A percentile compares a stretch with the other conserved stretches of the same genome.
phyloP scores from a whole-genome alignment of 2,113 vertebrate species.

The Narcine bancroftii region DNA sequence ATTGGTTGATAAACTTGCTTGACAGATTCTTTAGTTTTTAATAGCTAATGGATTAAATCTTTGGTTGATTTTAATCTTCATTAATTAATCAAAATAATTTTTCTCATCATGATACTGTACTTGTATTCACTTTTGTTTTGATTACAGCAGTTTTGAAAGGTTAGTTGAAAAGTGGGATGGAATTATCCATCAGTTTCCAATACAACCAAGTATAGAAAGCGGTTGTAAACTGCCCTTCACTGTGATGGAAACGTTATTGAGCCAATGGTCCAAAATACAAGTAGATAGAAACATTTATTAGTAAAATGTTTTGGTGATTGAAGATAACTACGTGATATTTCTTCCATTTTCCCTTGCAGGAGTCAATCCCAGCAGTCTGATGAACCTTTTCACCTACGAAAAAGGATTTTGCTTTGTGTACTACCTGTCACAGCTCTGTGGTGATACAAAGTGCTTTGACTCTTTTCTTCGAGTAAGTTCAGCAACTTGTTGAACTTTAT shows the following conservation, averaged over 20 bases:
- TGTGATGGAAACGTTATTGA: background rate
- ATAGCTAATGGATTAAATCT: background rate
- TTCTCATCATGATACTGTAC: background rate
- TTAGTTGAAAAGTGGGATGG: conserved; percentile 1
- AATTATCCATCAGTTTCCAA: background rate
- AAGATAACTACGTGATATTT: background rate
- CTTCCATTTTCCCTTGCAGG: conserved; percentile 53
- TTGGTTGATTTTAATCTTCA: background rate
- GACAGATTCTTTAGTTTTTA: background rate
- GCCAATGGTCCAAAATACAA: background rate
- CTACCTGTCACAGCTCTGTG: conserved; percentile 83
- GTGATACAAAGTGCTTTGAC: conserved; percentile 77
- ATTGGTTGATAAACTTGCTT: background rate
- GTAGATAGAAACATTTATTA: background rate
- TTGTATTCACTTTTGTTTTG: conserved; percentile 6
- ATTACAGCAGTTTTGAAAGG: background rate
- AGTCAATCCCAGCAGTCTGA: conserved; percentile 90
- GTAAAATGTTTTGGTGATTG: background rate
- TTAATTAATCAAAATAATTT: background rate
- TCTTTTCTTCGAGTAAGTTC: conserved; percentile 75
- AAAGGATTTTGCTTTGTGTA: conserved; percentile 96
- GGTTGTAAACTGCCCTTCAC: background rate
- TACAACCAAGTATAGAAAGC: background rate
- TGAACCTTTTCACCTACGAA: conserved; percentile 97
- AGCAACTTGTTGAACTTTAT: background rate